Evolutionary conservation across 1,140 invertebrate genomes (phyloP).

Genomic region (Rhagoletis zephyria): DNA sequence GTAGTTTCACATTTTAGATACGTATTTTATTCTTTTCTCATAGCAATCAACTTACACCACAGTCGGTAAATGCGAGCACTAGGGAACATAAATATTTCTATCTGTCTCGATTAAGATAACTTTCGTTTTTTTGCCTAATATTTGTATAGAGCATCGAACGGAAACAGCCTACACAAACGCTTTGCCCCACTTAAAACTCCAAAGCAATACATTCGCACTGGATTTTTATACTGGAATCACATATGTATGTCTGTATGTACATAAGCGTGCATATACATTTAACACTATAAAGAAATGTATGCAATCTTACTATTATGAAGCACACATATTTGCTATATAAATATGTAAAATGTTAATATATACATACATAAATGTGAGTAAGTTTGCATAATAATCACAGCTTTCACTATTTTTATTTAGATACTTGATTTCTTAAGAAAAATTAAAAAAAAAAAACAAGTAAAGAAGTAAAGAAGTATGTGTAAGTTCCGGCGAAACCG

Average conservation of each 20-base stretch:
- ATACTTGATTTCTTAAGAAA: background rate
- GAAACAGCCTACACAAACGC: background rate
- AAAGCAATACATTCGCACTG: background rate
- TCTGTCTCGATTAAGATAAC: background rate
- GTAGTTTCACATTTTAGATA: no score
- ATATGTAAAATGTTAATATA: conserved; percentile 2
- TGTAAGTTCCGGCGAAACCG: no score
- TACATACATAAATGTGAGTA: background rate
- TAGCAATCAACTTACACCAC: no score
- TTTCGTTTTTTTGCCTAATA: conserved; percentile 31
- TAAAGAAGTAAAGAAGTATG: background rate
- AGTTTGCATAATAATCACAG: conserved; percentile 3
- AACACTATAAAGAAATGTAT: background rate
- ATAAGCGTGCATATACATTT: background rate
- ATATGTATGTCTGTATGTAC: background rate
- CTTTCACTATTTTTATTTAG: conserved; percentile 41
- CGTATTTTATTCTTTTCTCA: no score
- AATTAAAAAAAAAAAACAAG: background rate
- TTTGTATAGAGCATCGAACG: background rate
- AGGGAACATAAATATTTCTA: background rate
- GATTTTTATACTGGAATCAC: background rate
- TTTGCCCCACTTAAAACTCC: background rate
- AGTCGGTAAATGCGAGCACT: background rate
- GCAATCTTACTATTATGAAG: background rate
- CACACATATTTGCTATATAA: background rate